phyloP scores from a whole-genome alignment of 2,797 vertebrate species.

The Brachymystax lenok region DNA sequence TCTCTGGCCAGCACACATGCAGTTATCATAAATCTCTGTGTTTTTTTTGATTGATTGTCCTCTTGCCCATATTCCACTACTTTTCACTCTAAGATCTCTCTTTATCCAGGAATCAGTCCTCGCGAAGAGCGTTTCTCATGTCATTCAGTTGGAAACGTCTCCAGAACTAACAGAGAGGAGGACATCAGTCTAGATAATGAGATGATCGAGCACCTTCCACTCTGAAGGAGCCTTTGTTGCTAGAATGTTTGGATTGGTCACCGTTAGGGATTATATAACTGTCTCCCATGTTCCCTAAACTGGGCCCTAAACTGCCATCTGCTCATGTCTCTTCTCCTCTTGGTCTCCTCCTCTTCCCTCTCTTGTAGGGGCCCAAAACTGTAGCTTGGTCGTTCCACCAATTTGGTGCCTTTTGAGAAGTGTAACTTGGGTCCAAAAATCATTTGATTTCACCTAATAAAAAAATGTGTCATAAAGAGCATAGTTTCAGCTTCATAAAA shows the following conservation, averaged over 20 bases:
- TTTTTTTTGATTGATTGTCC: neutral
- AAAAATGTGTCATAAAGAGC: too few species aligned
- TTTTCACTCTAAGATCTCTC: neutral
- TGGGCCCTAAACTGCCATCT: neutral
- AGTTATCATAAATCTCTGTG: neutral
- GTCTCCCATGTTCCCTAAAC: neutral
- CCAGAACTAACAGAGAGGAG: neutral
- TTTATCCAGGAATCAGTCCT: neutral
- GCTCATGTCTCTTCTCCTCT: neutral
- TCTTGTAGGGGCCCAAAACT: too few species aligned
- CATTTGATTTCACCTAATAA: too few species aligned
- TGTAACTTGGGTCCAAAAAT: too few species aligned
- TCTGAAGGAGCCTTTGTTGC: neutral
- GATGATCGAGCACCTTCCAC: neutral
- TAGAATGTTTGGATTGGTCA: neutral
- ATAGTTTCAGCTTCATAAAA: too few species aligned
- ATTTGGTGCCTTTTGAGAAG: too few species aligned
- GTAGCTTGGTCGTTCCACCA: too few species aligned
- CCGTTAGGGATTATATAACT: neutral
- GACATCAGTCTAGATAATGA: neutral
- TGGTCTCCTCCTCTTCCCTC: too few species aligned
- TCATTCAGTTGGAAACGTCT: neutral
- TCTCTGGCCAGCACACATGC: neutral
- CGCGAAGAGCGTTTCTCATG: neutral
- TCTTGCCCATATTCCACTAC: neutral